Evolutionary conservation across 2,888 invertebrate genomes (phyloP).

Genomic region (Megalurothrips usitatus): DNA sequence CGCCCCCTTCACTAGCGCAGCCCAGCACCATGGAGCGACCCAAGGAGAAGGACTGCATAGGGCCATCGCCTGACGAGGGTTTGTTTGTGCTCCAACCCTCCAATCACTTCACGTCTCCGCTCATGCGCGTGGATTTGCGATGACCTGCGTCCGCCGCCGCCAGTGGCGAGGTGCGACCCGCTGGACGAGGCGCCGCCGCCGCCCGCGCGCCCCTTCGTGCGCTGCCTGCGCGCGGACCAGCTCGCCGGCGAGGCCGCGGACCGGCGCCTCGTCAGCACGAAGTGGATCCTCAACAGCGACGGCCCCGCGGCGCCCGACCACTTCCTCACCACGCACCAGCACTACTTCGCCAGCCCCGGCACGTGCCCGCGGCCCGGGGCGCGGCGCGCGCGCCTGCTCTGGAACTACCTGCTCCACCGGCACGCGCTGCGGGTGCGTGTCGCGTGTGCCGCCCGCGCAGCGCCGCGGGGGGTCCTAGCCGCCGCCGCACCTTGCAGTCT

Average conservation of each 20-base stretch:
- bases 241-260: background rate
- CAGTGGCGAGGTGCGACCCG: background rate
- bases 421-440: background rate
- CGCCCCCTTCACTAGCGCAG: background rate
- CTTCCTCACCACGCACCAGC: slow-evolving; percentile 12
- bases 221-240: background rate
- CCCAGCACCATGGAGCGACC: background rate
- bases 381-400: background rate
- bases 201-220: background rate
- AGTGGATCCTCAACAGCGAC: slow-evolving; percentile 3
- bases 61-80: background rate
- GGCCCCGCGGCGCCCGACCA: background rate
- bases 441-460: background rate
- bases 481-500: background rate
- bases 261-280: background rate
- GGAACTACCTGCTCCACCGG: slow-evolving; percentile 7
- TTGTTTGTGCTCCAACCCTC: too few species aligned
- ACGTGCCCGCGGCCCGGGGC: background rate
- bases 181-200: background rate
- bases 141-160: background rate
- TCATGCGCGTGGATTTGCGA: too few species aligned
- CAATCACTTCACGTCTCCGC: too few species aligned
- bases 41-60: slow-evolving; percentile 7
- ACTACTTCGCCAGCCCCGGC: background rate
- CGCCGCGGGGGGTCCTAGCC: background rate